Evolutionary conservation across 2,113 vertebrate species (phyloP), one percentile per base, ranked within the genome.

Genomic region (Odontesthes bonariensis): DNA sequence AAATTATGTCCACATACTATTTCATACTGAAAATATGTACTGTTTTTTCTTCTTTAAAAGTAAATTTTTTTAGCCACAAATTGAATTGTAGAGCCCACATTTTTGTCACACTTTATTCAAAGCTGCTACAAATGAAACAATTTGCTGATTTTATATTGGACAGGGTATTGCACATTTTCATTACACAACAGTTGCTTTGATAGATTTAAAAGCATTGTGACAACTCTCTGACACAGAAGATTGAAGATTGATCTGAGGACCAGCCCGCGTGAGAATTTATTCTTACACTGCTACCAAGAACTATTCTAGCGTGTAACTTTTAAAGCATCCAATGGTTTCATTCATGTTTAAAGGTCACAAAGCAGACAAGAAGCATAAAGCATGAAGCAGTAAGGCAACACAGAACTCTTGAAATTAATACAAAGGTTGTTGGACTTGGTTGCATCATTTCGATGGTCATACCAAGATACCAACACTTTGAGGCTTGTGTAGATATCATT

Each of bases 351-450:
- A 52, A 52, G 22, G 33, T 40, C 47, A 42, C 6, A 71, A n/a
- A 61, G 31, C 8, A 71, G 14, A 71, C 4, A 2, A 8, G 46
- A 38, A 17, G n/a, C 46, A 16, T 8, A 49, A 16, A 32, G 19
- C 20, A 12, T 1, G 51, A 47, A 14, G 54, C 22, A 69, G 40
- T 57, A 51, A 70, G 77, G 38, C 61, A 75, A 40, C 73, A 74
- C 56, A 75, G 46, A 35, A 55, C 33, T 71, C 46, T 38, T 68
- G 19, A 6, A 38, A 61, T 40, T 31, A 63, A 68, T 66, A 31
- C 81, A 52, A 72, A 75, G n/a, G 40, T 40, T 10, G 35, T 38
- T 38, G 10, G 35, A 38, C 2, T 38, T 38, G 27, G 10, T 38
- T 38, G 35, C 10, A 7, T 7, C 35, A 2, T 38, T 38, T 38